These are phyloP conservation scores for Pristionchus japonicus DNA, from an alignment of 2,888 invertebrate genomes.

Conservation along the genomic window DNA sequence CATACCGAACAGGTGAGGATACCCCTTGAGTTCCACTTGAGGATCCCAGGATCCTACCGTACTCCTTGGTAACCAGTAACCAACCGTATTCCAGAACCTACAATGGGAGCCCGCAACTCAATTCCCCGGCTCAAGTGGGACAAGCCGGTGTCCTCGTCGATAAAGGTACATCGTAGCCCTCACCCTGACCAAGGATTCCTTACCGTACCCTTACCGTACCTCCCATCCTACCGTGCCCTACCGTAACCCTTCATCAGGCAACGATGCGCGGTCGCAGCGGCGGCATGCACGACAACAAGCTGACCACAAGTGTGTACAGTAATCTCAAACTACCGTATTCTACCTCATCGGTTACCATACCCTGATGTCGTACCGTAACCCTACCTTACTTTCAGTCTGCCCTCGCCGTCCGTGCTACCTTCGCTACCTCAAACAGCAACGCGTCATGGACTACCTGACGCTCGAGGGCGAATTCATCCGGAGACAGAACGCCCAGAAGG, in stretches of 20 bases:
- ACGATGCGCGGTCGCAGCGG: slow-evolving; percentile 59
- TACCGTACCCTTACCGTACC: background rate
- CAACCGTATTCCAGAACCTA: slow-evolving; percentile 11
- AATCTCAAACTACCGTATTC: too few relatives aligned
- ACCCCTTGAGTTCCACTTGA: background rate
- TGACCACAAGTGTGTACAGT: slow-evolving; percentile 54
- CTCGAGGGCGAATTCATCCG: slow-evolving; percentile 66
- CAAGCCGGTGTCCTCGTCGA: slow-evolving; percentile 22
- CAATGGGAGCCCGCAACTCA: slow-evolving; percentile 35
- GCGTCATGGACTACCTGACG: slow-evolving; percentile 67
- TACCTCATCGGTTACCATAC: background rate
- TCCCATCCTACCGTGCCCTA: background rate
- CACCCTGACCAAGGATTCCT: too few relatives aligned
- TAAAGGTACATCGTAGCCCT: slow-evolving; percentile 36
- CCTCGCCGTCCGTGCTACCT: slow-evolving; percentile 66
- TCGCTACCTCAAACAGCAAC: slow-evolving; percentile 61
- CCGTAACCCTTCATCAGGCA: slow-evolving; percentile 48
- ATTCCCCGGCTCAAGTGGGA: slow-evolving; percentile 29
- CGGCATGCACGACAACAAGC: slow-evolving; percentile 62
- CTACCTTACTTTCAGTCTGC: slow-evolving; percentile 49
- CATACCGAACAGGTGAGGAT: slow-evolving; percentile 25
- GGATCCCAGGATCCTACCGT: background rate
- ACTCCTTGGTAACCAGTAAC: background rate
- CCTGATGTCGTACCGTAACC: background rate
- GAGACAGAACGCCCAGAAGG: slow-evolving; percentile 54